phyloP scores from a whole-genome alignment of 2,888 invertebrate genomes.

The Bembecia ichneumoniformis region DNA sequence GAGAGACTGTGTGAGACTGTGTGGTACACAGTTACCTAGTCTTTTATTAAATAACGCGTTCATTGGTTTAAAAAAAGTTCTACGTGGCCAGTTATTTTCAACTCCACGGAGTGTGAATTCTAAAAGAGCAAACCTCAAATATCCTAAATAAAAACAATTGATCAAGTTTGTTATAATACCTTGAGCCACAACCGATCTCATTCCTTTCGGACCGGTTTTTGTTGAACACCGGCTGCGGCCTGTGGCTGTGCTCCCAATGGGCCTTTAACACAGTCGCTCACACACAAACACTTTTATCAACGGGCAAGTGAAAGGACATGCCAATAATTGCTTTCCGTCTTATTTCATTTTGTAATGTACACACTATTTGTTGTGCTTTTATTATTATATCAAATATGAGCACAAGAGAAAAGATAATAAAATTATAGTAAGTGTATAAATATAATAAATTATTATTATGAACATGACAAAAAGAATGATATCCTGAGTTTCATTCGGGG shows the following conservation, averaged over 20 bases:
- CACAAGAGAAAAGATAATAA: no score
- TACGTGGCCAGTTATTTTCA: slow-evolving; percentile 5
- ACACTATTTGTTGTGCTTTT: slow-evolving; percentile 7
- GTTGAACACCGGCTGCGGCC: slow-evolving; percentile 47
- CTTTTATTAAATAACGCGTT: no score
- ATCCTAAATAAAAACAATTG: slow-evolving; percentile 37
- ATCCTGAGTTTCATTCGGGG: no score
- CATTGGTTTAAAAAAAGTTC: no score
- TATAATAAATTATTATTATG: no score
- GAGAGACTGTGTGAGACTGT: no score
- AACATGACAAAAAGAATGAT: no score
- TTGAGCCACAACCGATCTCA: slow-evolving; percentile 60
- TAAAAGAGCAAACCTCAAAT: not conserved
- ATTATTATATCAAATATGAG: no score
- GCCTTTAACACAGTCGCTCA: slow-evolving; percentile 19
- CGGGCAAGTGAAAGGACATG: slow-evolving; percentile 66
- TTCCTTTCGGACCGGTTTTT: slow-evolving; percentile 62
- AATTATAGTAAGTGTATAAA: no score
- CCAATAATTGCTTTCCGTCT: slow-evolving; percentile 59
- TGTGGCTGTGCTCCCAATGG: slow-evolving; percentile 32
- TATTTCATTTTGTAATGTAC: slow-evolving; percentile 48
- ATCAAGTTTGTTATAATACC: slow-evolving; percentile 58
- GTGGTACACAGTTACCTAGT: no score
- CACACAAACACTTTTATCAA: slow-evolving; percentile 27
- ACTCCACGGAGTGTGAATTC: not conserved